phyloP scores from a whole-genome alignment of 2,113 vertebrate species.

The Drymodes brunneopygia region DNA sequence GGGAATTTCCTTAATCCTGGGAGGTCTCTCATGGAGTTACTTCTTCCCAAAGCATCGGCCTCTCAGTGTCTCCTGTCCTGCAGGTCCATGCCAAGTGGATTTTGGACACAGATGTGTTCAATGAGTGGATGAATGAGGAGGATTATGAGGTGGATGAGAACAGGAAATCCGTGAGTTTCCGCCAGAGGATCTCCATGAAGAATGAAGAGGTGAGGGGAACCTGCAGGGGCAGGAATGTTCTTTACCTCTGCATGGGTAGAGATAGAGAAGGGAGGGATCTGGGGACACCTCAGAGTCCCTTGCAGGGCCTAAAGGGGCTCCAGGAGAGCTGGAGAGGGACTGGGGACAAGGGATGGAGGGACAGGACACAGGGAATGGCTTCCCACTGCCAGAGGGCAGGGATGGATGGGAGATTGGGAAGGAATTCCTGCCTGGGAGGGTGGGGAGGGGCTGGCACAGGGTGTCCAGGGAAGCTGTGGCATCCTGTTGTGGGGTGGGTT shows the following conservation, averaged over 20 bases:
- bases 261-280: not conserved
- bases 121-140: constrained; percentile 99
- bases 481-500: not conserved
- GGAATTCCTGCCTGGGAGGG: not conserved
- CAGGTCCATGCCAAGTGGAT: constrained; percentile 96
- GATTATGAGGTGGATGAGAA: constrained; percentile 96
- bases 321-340: not conserved
- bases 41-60: not conserved
- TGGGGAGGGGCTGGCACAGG: no score
- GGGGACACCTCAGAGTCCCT: not conserved
- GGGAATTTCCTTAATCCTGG: fast-evolving
- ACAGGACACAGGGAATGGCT: not conserved
- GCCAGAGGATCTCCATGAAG: constrained; percentile 88
- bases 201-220: constrained; percentile 85
- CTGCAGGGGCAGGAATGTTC: fast-evolving
- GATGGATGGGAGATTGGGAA: fast-evolving
- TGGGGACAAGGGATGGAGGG: not conserved
- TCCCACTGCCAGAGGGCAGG: not conserved
- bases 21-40: not conserved
- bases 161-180: constrained; percentile 86
- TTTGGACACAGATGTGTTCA: constrained; percentile 90
- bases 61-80: not conserved
- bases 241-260: not conserved
- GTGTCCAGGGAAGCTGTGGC: not conserved
- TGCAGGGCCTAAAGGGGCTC: fast-evolving